These are phyloP conservation scores for Puma concolor DNA, from an alignment of 2,113 vertebrate genomes.

Conservation along the genomic window DNA sequence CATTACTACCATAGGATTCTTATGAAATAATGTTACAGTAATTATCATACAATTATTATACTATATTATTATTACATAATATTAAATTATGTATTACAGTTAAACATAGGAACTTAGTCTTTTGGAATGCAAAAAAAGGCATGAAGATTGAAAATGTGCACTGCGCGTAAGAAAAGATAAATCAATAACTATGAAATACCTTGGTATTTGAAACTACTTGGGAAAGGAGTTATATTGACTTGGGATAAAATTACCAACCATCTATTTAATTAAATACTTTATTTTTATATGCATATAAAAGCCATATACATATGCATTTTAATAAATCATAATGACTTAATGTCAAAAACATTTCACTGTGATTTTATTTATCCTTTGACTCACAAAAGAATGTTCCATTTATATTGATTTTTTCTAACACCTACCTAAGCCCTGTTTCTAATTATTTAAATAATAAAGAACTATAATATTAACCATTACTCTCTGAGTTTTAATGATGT, in stretches of 20 bases:
- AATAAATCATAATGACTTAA: constrained; percentile 35
- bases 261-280: constrained; percentile 41
- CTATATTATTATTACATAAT: not conserved
- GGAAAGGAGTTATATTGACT: not conserved
- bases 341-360: constrained; percentile 32
- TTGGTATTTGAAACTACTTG: constrained; percentile 40
- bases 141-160: not conserved
- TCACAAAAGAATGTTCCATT: constrained; percentile 3
- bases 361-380: constrained; percentile 57
- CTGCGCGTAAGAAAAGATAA: constrained; percentile 24
- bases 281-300: constrained; percentile 15
- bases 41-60: not conserved
- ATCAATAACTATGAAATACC: not conserved
- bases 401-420: not conserved
- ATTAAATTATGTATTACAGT: not conserved
- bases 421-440: constrained; percentile 50
- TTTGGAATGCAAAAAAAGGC: not conserved
- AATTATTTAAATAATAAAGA: constrained; percentile 66
- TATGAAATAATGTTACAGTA: not conserved
- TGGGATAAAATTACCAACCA: constrained; percentile 36
- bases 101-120: not conserved
- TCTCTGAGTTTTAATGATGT: constrained; percentile 39
- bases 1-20: not conserved
- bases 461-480: constrained; percentile 27
- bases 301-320: not conserved